Base-by-base conservation (phyloP, 2,888 invertebrate species). In the Tachina fera region DNA sequence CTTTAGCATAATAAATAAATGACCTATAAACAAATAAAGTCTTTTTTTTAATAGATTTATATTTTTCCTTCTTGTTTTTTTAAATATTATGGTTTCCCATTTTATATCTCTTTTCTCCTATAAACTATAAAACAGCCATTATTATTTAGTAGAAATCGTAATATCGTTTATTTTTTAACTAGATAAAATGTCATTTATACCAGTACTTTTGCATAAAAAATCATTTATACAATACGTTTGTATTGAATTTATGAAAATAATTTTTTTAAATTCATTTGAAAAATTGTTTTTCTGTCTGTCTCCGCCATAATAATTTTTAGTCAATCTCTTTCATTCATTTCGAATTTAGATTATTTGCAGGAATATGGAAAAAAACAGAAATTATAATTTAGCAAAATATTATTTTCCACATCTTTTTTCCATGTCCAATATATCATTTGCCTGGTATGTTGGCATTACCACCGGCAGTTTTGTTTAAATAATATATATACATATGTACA, bases 241-340 rank as follows among this genome's bases (percentile, higher is more conserved):
- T 19, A 56, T 49, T 58, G 72, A 45, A 80, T 39, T 80, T 72
- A 49, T 58, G 71, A 58, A 72, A 65, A 72, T 72, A 65, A 65
- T 58, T 80, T 71, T n/a, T 72, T 56, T 39, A 72, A 80, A 56
- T 71, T 80, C 65, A 56, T 79, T 56, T 49, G 1, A 72, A 79
- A 63, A 9, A 5, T 13, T 39, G 41, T 77, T 41, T 58, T 67
- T 13, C n/a, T 43, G 10, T 60, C 31, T 31, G 19, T 51, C 13
- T 74, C 16, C 68, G 58, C 16, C 60, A 22, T 68, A 78, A 61
- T 19, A 31, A 31, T 49, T 63, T 63, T 53, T 47, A 61, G 45
- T 22, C 45, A 56, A 58, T 77, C 65, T 56, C 16, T 65, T 76
- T 45, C 43, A 16, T 61, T 60, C 51, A 63, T 71, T 43, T 71